A percentile compares a stretch with the other conserved stretches of the same genome.
Conservation (phyloP, 1,140 invertebrate species). For the Cydia strobilella region DNA sequence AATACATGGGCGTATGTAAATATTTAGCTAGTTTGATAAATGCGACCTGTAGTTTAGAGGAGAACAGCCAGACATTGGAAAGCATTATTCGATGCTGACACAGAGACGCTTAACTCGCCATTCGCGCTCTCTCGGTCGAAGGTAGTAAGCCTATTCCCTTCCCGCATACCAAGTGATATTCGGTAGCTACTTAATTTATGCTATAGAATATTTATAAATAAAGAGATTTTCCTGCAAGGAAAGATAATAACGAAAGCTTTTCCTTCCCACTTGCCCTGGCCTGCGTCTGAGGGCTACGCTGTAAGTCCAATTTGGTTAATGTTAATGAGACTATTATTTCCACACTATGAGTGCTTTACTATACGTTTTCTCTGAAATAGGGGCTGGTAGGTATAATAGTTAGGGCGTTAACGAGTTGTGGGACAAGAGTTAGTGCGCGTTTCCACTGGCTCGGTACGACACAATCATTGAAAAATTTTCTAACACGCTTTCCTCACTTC, state of each 20-base stretch:
- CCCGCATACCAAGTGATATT: no score
- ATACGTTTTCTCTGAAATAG: constrained; percentile 27
- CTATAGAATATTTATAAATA: neutral
- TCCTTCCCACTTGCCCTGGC: neutral
- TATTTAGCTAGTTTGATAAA: no score
- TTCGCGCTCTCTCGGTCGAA: no score
- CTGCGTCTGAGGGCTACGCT: constrained; percentile 10
- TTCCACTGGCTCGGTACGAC: neutral
- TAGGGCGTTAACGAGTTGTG: constrained; percentile 35
- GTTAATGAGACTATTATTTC: constrained; percentile 31
- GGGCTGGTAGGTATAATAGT: constrained; percentile 24
- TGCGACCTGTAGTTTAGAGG: no score
- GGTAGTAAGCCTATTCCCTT: no score
- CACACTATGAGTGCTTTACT: constrained; percentile 30
- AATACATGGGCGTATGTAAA: no score
- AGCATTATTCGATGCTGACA: no score
- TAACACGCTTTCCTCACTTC: no score
- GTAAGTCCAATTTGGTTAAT: constrained; percentile 31
- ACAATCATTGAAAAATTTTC: no score
- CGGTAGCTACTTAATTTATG: neutral
- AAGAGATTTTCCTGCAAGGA: neutral
- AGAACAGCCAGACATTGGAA: no score
- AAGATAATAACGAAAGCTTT: neutral
- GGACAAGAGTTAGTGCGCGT: constrained; percentile 26
- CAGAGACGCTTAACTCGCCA: no score